Base-by-base conservation (phyloP, 2,113 vertebrate genomes). In the Oxyura jamaicensis region DNA sequence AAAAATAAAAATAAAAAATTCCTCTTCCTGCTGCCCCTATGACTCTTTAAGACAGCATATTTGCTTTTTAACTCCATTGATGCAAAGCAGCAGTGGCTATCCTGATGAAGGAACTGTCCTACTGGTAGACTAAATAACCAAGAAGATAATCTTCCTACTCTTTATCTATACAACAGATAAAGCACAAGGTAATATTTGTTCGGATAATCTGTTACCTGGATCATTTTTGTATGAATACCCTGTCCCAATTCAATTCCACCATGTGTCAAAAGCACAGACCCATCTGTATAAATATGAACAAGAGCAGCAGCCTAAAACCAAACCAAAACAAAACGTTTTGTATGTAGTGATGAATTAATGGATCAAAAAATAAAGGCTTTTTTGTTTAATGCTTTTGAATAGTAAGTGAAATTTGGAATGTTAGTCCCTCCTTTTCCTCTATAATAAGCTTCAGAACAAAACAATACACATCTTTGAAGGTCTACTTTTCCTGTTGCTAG, bases 141-240 rank as follows among this genome's bases (percentile, higher is more conserved):
- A 79, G 62, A 77, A 86, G 10, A 66, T 88, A 93, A 65, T 4
- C 7, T 76, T 85, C 39, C 77, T 5, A 9, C 4, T 55, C 10
- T 89, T 82, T 50, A 60, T 11, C 50, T 79, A 29, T 35, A 31
- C 25, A 63, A 77, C 14, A 82, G n/a, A 58, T n/a, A 77, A 72
- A 86, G 46, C 8, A 73, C 20, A 82, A 2, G 3, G 17, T 52
- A 91, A 6, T 71, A 77, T 31, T 65, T 77, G 33, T 66, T 71
- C 50, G 23, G 18, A 59, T 88, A 1, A n/a, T 55, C 69, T 52
- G 76, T 60, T 97, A 98, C 98, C 98, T 98, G 98, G 63, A 98
- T 98, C 95, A 99, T 98, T 95, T 99, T 99, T 59, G 98, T 99
- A 96, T 99, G 98, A 91, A 99, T 67, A 20, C 98, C 99, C 91